Evolutionary conservation across 1,140 invertebrate genomes (phyloP), one percentile per base, ranked within the genome.

Genomic region (Gonioctena quinquepunctata): DNA sequence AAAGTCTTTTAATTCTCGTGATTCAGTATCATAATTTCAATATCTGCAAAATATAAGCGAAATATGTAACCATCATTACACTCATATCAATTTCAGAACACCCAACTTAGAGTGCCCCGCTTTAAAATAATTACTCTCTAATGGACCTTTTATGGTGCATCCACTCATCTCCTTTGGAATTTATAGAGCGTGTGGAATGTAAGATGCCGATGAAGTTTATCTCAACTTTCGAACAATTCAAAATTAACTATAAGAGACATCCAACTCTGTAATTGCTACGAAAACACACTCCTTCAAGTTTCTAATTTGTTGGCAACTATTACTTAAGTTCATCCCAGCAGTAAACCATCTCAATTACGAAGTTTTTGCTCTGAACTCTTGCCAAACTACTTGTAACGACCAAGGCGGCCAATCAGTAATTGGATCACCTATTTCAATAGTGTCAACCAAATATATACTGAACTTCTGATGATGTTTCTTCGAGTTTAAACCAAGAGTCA

Each of bases 241-340:
- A 42, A 42, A 42, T 42, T 42, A 42, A 42, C 33, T 42, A 11
- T 42, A 42, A 42, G 33, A 42, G 33, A 42, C 33, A 42, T 42
- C 54, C 54, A 67, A 71, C 56, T 71, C 61, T 66, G 63, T 71
- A 70, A 70, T 70, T 70, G 63, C 13, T 66, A 66, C 48, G 64
- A 60, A 71, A 71, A 71, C 69, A 66, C 48, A 21, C 64, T 68
- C 56, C 67, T 69, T 27, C 49, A 33, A 57, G 48, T 42, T 21
- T 60, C 48, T 67, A 70, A 70, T 70, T 70, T 70, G 50, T 66
- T 48, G 52, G 26, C 63, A 60, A 66, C 69, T 69, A 54, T 57
- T 69, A 69, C 21, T 28, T 42, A 22, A 69, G 33, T 62, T 62
- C 22, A 66, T 66, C 25, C 19, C 26, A 6, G 22, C 52, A 62